Percentiles rank a stretch among this genome's conserved stretches.
phyloP scores from a whole-genome alignment of 35 echinoderm and acorn worm genomes.

The Strongylocentrotus purpuratus region DNA sequence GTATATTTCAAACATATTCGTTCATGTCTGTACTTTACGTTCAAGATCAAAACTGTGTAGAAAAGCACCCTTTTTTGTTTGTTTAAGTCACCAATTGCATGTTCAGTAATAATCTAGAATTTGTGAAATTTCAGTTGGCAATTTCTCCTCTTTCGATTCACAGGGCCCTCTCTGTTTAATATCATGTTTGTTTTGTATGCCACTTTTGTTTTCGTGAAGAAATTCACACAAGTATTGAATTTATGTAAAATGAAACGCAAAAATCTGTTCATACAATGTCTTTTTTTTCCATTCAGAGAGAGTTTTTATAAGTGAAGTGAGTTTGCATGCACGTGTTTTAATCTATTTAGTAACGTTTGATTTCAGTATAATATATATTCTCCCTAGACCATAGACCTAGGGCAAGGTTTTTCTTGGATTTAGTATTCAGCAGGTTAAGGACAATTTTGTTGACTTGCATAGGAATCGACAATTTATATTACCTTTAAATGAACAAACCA shows the following conservation, averaged over 20 bases:
- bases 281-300: background rate
- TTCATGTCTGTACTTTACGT: background rate
- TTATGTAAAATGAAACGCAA: background rate
- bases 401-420: too few species aligned
- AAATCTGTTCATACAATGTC: background rate
- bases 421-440: too few species aligned
- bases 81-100: background rate
- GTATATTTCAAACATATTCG: background rate
- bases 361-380: too few species aligned
- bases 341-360: too few species aligned
- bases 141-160: background rate
- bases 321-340: too few species aligned
- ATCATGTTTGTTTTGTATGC: background rate
- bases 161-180: background rate
- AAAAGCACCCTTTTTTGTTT: background rate
- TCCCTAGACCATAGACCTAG: too few species aligned
- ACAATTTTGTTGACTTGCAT: too few species aligned
- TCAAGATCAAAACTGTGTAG: background rate
- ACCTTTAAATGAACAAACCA: too few species aligned
- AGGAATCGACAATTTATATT: too few species aligned
- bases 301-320: too few species aligned
- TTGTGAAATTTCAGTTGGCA: background rate
- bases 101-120: background rate
- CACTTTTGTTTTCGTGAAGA: background rate
- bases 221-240: background rate